phyloP scores from a whole-genome alignment of 2,888 invertebrate genomes.

The Salpingus planirostris region DNA sequence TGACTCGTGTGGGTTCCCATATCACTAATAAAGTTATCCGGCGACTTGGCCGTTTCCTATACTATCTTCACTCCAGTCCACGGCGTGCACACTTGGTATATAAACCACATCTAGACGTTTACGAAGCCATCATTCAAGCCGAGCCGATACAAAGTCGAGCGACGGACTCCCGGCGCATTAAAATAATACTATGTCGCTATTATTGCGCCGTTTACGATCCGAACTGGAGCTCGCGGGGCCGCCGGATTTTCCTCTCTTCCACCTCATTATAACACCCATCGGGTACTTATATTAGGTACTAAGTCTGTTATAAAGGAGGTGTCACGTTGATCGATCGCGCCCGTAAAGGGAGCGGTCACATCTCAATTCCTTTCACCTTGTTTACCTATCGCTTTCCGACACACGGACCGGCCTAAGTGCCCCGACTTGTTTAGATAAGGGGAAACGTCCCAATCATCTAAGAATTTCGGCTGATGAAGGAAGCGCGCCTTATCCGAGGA shows the following conservation, averaged over 20 bases:
- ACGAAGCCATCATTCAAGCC: slow-evolving; percentile 12
- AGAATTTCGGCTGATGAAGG: slow-evolving; percentile 15
- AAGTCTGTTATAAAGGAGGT: too few relatives aligned
- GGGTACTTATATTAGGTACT: too few relatives aligned
- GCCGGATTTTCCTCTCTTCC: too few relatives aligned
- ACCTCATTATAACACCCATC: too few relatives aligned
- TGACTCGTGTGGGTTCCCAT: too few relatives aligned
- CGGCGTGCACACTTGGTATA: too few relatives aligned
- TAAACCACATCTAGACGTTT: slow-evolving; percentile 12
- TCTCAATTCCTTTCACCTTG: slow-evolving; percentile 30
- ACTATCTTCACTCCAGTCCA: too few relatives aligned
- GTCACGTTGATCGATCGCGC: slow-evolving; percentile 29
- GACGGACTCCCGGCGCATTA: slow-evolving; percentile 4
- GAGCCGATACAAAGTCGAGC: slow-evolving; percentile 4
- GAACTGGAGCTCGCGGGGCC: too few relatives aligned
- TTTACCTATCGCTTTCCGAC: slow-evolving; percentile 28
- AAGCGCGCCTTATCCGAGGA: too few relatives aligned
- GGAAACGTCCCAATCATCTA: slow-evolving; percentile 8
- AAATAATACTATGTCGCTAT: neutral
- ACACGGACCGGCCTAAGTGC: slow-evolving; percentile 33
- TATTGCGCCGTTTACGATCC: neutral
- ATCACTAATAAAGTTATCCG: slow-evolving; percentile 14
- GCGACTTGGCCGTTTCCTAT: slow-evolving; percentile 6
- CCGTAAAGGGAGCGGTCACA: slow-evolving; percentile 30
- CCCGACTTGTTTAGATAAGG: slow-evolving; percentile 38